Base-by-base conservation (phyloP, 2,888 invertebrate species). In the Nebria brevicollis region DNA sequence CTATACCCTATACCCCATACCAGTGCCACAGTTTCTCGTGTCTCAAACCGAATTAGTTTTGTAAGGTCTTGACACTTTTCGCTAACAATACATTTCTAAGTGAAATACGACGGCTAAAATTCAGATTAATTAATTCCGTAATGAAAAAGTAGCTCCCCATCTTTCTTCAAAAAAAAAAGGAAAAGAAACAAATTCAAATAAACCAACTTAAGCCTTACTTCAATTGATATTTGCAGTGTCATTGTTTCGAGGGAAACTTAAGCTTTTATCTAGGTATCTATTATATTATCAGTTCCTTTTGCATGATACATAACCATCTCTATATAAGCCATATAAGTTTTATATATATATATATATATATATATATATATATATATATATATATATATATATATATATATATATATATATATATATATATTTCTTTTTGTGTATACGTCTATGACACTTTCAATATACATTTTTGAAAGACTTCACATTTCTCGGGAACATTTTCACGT, bases 381-480 rank as follows among this genome's bases (percentile, higher is more conserved):
- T 34, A 5, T 25, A 25, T 20, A 2, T 70, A 25, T 70, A 15
- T 70, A 13, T 26, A 26, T 70, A 25, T 70, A 26, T 70, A 8
- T 34, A 26, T 34, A 25, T 34, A 11, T 70, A 15, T 70, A 25
- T 11, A 8, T 34, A 25, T 34, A 11, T 11, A 11, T 70, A 26
- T 34, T 11, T 26, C 20, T 70, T 13, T 70, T 25, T 54, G 0
- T 54, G 13, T 54, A 8, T 34, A 26, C 26, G 26, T 70, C 20
- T n/a, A 15, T 66, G 66, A 68, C 43, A 43, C 77, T 77, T 77
- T 79, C 79, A 79, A 79, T 79, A 79, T 79, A 54, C 54, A 79
- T 79, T 79, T 79, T 79, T 79, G 75, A 79, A 79, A 74, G 75
- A 79, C 75, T 79, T 79, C 26, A 78, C 72, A 78, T 72, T 72